Evolutionary conservation across 2,113 vertebrate species (phyloP), one percentile per base, ranked within the genome.

Genomic region (Ctenomys sociabilis): DNA sequence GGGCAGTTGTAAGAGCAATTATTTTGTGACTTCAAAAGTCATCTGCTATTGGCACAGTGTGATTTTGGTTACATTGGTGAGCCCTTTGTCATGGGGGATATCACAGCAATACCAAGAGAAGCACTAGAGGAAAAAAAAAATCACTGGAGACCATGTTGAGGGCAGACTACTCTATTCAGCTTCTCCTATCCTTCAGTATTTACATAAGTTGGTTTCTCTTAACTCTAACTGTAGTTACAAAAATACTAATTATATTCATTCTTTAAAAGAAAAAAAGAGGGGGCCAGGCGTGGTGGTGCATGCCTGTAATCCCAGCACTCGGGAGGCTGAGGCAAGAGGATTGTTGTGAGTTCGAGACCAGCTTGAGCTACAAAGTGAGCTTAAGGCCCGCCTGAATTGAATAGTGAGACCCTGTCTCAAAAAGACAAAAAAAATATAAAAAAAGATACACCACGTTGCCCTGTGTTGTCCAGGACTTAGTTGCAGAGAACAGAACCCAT

Each of bases 21-120:
- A 19, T 89, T 94, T 78, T 87, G 30, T 94, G 93, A 75, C 54
- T 68, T 86, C 30, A 81, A 64, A 97, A 92, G 64, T 82, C 77
- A 92, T 22, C 24, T 32, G 21, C 83, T 24, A 19, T 78, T 93
- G 78, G 63, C 37, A 84, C 70, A 92, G 0, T 61, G 94, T 82
- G 43, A 89, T 86, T 64, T 93, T 72, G 70, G 32, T 88, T 68
- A 88, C 43, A 32, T 70, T 37, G n/a, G n/a, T 90, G 22, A 96
- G 21, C 64, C 85, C 61, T 90, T 49, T 87, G 49, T 57, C 13
- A 22, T 35, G 90, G n/a, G 19, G 40, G 13, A 81, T 80, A 63
- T 93, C 5, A 17, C 22, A 35, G 10, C 28, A 93, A 66, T 52
- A 30, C 11, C 24, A 70, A 61, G 28, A 72, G 21, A 73, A 35